Conservation (phyloP, 37 sponge, comb jelly and placozoan species). For the Ianthella basta region DNA sequence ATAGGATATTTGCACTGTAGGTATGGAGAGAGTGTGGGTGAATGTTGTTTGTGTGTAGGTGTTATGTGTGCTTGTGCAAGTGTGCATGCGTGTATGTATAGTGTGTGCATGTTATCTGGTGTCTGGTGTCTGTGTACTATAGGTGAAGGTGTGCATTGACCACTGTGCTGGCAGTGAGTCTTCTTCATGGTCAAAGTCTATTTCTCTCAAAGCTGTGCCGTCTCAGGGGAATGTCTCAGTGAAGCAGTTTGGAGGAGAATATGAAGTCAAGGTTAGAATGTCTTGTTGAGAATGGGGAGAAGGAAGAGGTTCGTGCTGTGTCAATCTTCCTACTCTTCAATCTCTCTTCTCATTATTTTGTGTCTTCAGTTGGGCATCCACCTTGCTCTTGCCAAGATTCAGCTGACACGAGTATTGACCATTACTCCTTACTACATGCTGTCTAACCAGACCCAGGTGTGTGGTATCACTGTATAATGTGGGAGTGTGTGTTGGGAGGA, state of each 20-base stretch:
- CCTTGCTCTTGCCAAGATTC: conserved; percentile 61
- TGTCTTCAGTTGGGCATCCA: conserved; percentile 74
- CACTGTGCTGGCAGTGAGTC: conserved; percentile 3
- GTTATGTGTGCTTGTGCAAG: too few relatives aligned
- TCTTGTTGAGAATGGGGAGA: too few relatives aligned
- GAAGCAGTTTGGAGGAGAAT: conserved; percentile 41
- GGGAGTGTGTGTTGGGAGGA: too few relatives aligned
- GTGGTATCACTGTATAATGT: neutral
- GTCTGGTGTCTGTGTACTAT: too few relatives aligned
- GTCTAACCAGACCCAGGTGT: conserved; percentile 78
- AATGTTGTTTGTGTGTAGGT: too few relatives aligned
- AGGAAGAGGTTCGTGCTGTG: neutral
- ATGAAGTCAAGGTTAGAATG: conserved; percentile 40
- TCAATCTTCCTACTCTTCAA: neutral
- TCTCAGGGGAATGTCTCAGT: conserved; percentile 53
- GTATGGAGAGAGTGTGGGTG: too few relatives aligned
- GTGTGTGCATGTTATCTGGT: too few relatives aligned
- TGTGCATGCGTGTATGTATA: too few relatives aligned
- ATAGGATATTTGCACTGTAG: too few relatives aligned
- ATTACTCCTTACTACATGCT: conserved; percentile 88
- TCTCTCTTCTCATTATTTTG: neutral
- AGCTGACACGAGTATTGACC: conserved; percentile 75
- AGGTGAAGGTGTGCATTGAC: conserved; percentile 31
- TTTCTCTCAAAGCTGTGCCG: conserved; percentile 73
- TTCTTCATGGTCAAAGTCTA: conserved; percentile 54